Conservation (phyloP, 1,140 invertebrate genomes). For the Trissolcus basalis region DNA sequence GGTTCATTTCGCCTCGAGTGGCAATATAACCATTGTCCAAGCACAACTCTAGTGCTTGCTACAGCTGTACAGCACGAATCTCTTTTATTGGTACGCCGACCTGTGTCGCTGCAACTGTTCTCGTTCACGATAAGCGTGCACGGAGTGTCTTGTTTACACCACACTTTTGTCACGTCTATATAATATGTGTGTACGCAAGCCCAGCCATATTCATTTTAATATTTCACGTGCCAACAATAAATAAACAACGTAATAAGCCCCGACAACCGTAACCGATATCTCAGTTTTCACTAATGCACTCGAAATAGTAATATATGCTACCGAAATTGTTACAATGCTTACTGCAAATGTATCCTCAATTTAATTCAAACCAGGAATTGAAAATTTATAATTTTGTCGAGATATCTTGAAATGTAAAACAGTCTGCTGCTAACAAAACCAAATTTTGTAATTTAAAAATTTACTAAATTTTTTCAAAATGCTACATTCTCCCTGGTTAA, state of each 20-base stretch:
- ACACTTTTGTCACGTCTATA: slow-evolving; percentile 35
- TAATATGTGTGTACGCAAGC: slow-evolving; percentile 27
- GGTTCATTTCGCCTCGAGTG: slow-evolving; percentile 62
- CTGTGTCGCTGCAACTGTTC: slow-evolving; percentile 28
- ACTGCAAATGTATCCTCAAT: background rate
- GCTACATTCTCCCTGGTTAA: too few relatives aligned
- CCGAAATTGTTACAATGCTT: background rate
- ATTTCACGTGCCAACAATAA: slow-evolving; percentile 14
- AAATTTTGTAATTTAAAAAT: too few relatives aligned
- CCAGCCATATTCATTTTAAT: slow-evolving; percentile 9
- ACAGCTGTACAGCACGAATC: slow-evolving; percentile 53
- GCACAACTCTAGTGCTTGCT: slow-evolving; percentile 46
- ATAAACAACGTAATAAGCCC: slow-evolving; percentile 21
- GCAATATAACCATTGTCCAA: slow-evolving; percentile 64
- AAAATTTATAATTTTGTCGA: too few relatives aligned
- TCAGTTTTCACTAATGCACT: slow-evolving; percentile 16
- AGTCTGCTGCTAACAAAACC: too few relatives aligned
- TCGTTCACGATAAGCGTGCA: slow-evolving; percentile 44
- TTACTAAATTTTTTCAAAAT: too few relatives aligned
- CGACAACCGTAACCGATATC: slow-evolving; percentile 31
- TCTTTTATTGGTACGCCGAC: slow-evolving; percentile 58
- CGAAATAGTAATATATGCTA: background rate
- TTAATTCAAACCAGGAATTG: too few relatives aligned
- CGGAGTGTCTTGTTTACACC: slow-evolving; percentile 34
- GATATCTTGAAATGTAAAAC: too few relatives aligned